Percentiles rank a stretch among this genome's conserved stretches.
Conservation (phyloP, 2,113 vertebrate genomes). For the Tupaia chinensis region DNA sequence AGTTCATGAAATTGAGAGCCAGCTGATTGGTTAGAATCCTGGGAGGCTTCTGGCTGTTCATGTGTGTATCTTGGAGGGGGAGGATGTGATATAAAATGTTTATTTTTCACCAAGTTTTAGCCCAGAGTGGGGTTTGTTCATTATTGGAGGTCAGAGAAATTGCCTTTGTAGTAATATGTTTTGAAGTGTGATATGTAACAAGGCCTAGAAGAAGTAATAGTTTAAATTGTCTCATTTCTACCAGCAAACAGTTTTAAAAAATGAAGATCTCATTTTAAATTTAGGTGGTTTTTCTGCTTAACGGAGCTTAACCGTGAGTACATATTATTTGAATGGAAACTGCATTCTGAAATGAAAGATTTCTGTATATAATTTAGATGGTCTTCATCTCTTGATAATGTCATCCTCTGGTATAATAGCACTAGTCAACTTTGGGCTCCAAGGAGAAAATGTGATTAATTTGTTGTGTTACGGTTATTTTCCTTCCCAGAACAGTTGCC, state of each 20-base stretch:
- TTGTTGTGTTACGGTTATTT: conserved; percentile 12
- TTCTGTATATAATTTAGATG: conserved; percentile 56
- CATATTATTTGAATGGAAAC: conserved; percentile 30
- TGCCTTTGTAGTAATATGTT: conserved; percentile 27
- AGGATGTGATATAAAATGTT: conserved; percentile 49
- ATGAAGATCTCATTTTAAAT: conserved; percentile 45
- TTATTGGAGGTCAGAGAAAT: conserved; percentile 55
- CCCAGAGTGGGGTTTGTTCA: conserved; percentile 34
- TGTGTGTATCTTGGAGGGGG: conserved; percentile 50
- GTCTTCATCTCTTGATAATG: conserved; percentile 14
- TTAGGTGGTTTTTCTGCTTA: conserved; percentile 49
- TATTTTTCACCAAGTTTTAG: conserved; percentile 51
- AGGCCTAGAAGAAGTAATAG: background rate
- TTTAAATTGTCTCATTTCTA: conserved; percentile 35
- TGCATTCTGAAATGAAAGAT: conserved; percentile 38
- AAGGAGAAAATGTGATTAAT: conserved; percentile 31
- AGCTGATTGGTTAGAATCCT: conserved; percentile 12
- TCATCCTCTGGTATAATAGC: conserved; percentile 10
- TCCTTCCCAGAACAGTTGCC: background rate
- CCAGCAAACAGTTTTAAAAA: conserved; percentile 4
- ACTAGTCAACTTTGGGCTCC: conserved; percentile 21
- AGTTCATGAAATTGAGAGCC: background rate
- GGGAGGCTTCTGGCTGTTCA: background rate
- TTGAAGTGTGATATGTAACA: conserved; percentile 37
- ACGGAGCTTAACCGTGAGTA: conserved; percentile 9